A percentile compares a stretch with the other conserved stretches of the same genome.
Conservation (phyloP, 2,888 invertebrate genomes). For the Lymantria monacha region DNA sequence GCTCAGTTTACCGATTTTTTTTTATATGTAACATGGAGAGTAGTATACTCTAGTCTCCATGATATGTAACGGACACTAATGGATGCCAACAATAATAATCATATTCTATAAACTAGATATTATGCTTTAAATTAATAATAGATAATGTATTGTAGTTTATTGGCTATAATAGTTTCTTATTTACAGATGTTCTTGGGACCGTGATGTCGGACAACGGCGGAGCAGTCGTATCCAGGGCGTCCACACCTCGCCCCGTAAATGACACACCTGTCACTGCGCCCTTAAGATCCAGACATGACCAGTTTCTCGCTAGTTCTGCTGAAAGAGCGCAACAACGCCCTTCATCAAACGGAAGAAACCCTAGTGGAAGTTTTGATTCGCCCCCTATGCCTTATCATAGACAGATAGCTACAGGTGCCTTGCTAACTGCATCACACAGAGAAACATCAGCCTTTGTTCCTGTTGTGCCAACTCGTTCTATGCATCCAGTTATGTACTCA, state of each 20-base stretch:
- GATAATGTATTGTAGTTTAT: no score
- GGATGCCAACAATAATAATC: no score
- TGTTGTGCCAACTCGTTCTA: conserved; percentile 89
- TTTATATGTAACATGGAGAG: no score
- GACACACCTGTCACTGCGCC: conserved; percentile 72
- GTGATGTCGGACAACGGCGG: conserved; percentile 77
- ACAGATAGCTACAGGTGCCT: conserved; percentile 80
- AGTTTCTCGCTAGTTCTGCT: conserved; percentile 82
- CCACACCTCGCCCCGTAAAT: conserved; percentile 73
- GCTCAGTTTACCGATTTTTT: no score
- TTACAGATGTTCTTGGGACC: conserved; percentile 63
- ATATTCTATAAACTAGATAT: no score
- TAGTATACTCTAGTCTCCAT: no score
- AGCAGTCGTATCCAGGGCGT: conserved; percentile 72
- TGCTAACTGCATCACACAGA: conserved; percentile 82
- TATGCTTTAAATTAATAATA: no score
- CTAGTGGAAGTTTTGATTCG: conserved; percentile 83
- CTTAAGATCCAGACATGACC: conserved; percentile 81
- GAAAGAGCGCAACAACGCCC: conserved; percentile 72
- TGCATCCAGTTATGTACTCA: conserved; percentile 88
- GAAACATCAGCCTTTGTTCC: conserved; percentile 94
- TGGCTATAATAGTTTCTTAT: conserved; percentile 19
- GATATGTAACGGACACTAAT: no score
- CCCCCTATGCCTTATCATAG: conserved; percentile 86
- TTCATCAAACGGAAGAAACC: conserved; percentile 76